Evolutionary conservation across 2,888 invertebrate genomes (phyloP).

Genomic region (Nomada fucata): DNA sequence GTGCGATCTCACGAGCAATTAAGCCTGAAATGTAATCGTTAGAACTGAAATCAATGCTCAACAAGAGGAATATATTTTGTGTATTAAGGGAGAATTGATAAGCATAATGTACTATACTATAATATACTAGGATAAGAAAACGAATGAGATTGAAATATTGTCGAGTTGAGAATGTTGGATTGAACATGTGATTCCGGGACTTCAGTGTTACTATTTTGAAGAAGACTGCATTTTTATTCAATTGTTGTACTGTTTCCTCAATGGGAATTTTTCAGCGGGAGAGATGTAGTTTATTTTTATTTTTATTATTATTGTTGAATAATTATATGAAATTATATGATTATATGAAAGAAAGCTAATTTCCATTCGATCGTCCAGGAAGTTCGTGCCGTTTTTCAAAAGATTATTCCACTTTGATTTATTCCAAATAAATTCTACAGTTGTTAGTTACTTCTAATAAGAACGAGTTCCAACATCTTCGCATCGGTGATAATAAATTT

Average conservation of each 20-base stretch:
- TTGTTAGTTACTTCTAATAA: neutral
- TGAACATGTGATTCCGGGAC: neutral
- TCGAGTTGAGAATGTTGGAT: neutral
- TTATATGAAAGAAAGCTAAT: neutral
- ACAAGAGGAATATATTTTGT: neutral
- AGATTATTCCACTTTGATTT: too few relatives aligned
- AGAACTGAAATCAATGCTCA: neutral
- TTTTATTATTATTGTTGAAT: neutral
- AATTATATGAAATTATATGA: neutral
- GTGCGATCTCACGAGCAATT: constrained; percentile 64
- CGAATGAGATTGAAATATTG: neutral
- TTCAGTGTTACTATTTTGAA: neutral
- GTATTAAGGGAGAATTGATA: too few relatives aligned
- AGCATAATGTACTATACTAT: neutral
- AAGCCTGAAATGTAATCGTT: neutral
- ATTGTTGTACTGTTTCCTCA: neutral
- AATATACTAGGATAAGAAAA: neutral
- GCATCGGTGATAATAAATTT: too few relatives aligned
- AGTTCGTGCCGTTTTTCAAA: neutral
- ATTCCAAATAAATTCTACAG: too few relatives aligned
- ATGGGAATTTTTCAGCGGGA: neutral
- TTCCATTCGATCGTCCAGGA: neutral
- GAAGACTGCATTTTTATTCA: constrained; percentile 10
- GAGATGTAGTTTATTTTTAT: neutral
- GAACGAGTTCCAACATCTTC: neutral